Percentiles rank a stretch among this genome's conserved stretches.
These are phyloP conservation scores for Cephus sareptanus DNA, from an alignment of 2,888 invertebrate species.

Conservation along the genomic window DNA sequence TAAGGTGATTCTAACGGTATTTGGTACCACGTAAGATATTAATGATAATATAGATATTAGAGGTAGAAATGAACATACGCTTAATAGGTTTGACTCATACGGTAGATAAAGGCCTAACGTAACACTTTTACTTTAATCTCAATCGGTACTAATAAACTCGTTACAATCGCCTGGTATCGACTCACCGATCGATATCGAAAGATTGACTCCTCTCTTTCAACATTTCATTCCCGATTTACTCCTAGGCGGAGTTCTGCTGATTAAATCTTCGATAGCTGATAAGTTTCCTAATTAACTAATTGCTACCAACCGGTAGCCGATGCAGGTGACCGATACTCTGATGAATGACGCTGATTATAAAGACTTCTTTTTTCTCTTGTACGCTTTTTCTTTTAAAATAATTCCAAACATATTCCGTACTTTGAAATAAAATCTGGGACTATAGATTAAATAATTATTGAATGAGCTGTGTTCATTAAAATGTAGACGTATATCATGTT, in stretches of 20 bases:
- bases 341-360: background rate
- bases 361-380: background rate
- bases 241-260: background rate
- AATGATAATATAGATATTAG: background rate
- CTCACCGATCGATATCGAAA: background rate
- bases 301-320: background rate
- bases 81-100: background rate
- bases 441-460: background rate
- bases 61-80: background rate
- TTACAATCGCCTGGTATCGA: background rate
- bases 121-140: background rate
- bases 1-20: background rate
- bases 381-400: background rate
- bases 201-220: background rate
- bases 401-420: background rate
- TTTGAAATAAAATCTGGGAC: background rate
- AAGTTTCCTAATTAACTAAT: background rate
- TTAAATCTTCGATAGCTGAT: background rate
- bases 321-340: background rate
- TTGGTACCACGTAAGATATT: background rate
- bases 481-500: background rate
- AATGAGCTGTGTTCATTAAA: background rate
- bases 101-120: background rate
- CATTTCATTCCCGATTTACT: too few relatives aligned
- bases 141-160: background rate